Base-by-base conservation (phyloP, 2,888 invertebrate species). In the Catocala sponsa region DNA sequence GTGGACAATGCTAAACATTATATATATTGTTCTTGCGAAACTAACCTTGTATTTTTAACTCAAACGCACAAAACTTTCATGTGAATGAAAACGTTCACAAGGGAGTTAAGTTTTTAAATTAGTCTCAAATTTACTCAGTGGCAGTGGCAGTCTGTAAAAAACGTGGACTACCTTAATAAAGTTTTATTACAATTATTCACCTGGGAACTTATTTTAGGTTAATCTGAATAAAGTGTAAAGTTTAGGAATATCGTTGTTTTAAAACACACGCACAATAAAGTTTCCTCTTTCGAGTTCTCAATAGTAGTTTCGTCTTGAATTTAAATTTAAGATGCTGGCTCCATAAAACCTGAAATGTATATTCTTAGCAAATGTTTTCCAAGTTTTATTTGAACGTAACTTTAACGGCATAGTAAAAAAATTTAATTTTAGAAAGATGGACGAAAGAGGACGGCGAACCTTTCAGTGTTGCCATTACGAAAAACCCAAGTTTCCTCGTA, bases 401-500 rank as follows among this genome's bases (percentile, higher is more conserved):
- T 64, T 74, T 74, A 49, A 76, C 46, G 53, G 38, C 61, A 52
- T 56, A 62, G 51, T 76, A 52, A 69, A 70, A 46, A 59, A 62
- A 64, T 53, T 15, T 57, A 63, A 47, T 61, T 68, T 55, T 59
- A 57, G 33, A 55, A 76, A 65, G 48, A 70, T 65, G 61, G n/a
- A n/a, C n/a, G n/a, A n/a, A n/a, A 73, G 61, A 76, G 54, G 59
- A 66, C 73, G 50, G n/a, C 15, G 6, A 47, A 65, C 57, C 57
- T 65, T 61, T 46, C 76, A 55, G 59, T 43, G 41, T 25, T 43
- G 49, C 59, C 51, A 65, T 76, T 70, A 70, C 62, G 64, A 73
- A 73, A 76, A 72, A 67, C 59, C 35, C 59, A 73, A 74, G 70
- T 65, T 74, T 70, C 68, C 61, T 57, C 52, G 62, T 70, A 73